These are phyloP conservation scores for Strigops habroptila DNA, from an alignment of 2,113 vertebrate species.

Conservation along the genomic window DNA sequence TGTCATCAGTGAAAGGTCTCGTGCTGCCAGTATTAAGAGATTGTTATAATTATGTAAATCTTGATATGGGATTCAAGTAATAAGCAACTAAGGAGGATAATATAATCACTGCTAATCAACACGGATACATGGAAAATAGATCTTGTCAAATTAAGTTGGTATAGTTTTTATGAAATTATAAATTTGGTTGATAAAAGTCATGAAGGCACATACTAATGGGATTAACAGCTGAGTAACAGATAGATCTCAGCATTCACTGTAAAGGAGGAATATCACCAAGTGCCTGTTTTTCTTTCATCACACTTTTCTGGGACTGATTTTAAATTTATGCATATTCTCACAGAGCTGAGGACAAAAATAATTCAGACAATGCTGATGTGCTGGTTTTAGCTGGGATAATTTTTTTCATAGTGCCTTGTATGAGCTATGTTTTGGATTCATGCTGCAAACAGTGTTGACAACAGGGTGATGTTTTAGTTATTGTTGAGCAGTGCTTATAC, in stretches of 20 bases:
- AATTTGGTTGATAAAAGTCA: constrained; percentile 2
- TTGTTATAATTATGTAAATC: not conserved
- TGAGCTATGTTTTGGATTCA: not conserved
- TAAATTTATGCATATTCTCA: not conserved
- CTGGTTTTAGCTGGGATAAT: not conserved
- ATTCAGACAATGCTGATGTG: not conserved
- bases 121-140: not conserved
- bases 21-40: not conserved
- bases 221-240: not conserved
- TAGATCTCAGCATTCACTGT: not conserved
- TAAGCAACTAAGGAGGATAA: not conserved
- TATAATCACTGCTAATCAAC: constrained; percentile 32
- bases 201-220: not conserved
- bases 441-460: not conserved
- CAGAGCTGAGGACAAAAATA: not conserved
- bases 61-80: not conserved
- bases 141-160: not conserved
- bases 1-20: not conserved
- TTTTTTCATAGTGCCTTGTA: not conserved
- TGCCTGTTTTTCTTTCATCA: not conserved
- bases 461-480: not conserved
- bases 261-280: not conserved
- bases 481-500: not conserved
- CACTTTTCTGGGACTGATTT: not conserved
- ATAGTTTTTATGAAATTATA: constrained; percentile 6